phyloP scores from a whole-genome alignment of 2,888 invertebrate species.

The Hirudinaria manillensis region DNA sequence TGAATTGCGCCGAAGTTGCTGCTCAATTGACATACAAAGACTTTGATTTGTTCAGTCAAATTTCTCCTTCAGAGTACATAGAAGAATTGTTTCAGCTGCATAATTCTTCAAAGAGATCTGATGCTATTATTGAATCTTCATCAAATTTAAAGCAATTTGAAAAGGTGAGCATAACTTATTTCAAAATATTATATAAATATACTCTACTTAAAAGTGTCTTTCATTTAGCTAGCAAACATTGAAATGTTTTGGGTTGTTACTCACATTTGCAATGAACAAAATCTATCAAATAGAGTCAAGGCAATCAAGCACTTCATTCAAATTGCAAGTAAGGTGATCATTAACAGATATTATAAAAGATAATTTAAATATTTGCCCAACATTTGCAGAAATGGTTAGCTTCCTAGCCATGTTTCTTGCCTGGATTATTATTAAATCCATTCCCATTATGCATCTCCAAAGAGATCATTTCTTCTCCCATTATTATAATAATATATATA shows the following conservation, averaged over 20 bases:
- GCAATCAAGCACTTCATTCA: constrained; percentile 98
- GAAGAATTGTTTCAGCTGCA: constrained; percentile 60
- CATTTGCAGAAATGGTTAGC: too few relatives aligned
- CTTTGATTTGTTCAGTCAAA: constrained; percentile 74
- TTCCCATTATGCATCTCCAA: too few relatives aligned
- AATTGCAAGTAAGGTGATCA: constrained; percentile 64
- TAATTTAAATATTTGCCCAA: too few relatives aligned
- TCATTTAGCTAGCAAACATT: constrained; percentile 73
- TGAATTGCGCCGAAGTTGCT: constrained; percentile 91
- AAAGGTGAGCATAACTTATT: background rate
- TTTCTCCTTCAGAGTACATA: constrained; percentile 94
- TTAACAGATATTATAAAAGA: background rate
- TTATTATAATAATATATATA: too few relatives aligned
- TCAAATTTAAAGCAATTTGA: constrained; percentile 10
- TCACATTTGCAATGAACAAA: constrained; percentile 88
- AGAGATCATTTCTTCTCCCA: too few relatives aligned
- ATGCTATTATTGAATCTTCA: background rate
- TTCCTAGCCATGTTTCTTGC: too few relatives aligned
- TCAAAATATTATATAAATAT: background rate
- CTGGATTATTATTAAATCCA: too few relatives aligned
- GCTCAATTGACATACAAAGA: constrained; percentile 92
- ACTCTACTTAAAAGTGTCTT: background rate
- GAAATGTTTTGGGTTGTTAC: constrained; percentile 99
- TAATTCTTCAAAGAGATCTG: background rate
- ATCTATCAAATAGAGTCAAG: constrained; percentile 80